Evolutionary conservation across 2,888 invertebrate species (phyloP), one percentile per base, ranked within the genome.

Genomic region (Drosophila rubida): DNA sequence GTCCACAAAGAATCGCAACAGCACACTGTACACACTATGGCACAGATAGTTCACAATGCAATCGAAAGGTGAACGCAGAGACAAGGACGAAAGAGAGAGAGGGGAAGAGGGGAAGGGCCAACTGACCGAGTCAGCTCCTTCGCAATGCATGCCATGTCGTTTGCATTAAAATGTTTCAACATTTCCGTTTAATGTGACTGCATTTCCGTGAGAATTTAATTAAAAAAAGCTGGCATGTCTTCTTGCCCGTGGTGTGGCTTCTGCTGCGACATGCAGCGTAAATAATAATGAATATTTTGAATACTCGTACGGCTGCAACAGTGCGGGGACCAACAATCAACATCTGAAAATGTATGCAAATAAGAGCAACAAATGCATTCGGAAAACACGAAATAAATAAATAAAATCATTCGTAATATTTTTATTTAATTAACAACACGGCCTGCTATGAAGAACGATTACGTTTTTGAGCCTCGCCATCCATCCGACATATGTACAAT

Each of bases 121-220:
- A 27, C 7, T 32, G 32, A 16, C n/a, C 11, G 61, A 57, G 11
- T 44, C 46, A 49, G 59, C 53, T 55, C 32, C 35, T 35, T 41
- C 41, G 19, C 41, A 41, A 53, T 30, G n/a, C 9, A 23, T 46
- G 16, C 19, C 46, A 37, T 72, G 32, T 58, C 54, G 55, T 54
- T 63, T 71, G 63, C 65, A 66, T 71, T 71, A 75, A 76, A 79
- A 85, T 80, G 83, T 77, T 86, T 78, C 75, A 84, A 87, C 82
- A 82, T 84, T 76, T 89, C 86, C 88, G 82, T 79, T 81, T 80
- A 83, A 80, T 77, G 75, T 69, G 81, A 64, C 76, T 78, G 74
- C 76, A 79, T 77, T 88, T 80, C 86, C 86, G 86, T 86, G 63
- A 77, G 78, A 87, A 88, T 89, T 89, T 89, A 89, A 89, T 89